Evolutionary conservation across 1,140 invertebrate genomes (phyloP).

Genomic region (Cotesia chilonis): DNA sequence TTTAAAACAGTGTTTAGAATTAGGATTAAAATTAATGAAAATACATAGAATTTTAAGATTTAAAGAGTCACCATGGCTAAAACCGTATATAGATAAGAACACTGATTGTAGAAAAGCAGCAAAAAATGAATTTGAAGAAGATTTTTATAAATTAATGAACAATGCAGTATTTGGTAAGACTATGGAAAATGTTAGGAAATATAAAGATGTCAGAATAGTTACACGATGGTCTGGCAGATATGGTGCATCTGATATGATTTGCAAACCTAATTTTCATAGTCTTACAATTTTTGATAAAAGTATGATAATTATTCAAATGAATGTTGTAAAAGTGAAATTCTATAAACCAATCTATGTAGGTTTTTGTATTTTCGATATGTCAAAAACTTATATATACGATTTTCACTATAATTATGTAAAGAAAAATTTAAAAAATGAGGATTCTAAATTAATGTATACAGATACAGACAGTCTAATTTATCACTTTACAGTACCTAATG

Average conservation of each 20-base stretch:
- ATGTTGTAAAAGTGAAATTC: constrained; percentile 36
- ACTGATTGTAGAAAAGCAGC: constrained; percentile 48
- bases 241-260: too few species aligned
- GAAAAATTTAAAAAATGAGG: not conserved
- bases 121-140: constrained; percentile 63
- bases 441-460: constrained; percentile 1
- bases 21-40: constrained; percentile 7
- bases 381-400: not conserved
- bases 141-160: constrained; percentile 58
- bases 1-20: too few species aligned
- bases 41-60: constrained; percentile 66
- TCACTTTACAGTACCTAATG: not conserved
- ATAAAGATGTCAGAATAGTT: constrained; percentile 53
- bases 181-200: constrained; percentile 44
- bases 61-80: constrained; percentile 64
- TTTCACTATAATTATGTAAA: too few species aligned
- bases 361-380: constrained; percentile 40
- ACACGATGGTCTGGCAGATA: constrained; percentile 41
- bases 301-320: too few species aligned
- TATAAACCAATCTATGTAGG: constrained; percentile 45
- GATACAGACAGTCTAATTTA: constrained; percentile 4
- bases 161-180: constrained; percentile 17
- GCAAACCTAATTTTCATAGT: too few species aligned
- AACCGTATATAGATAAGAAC: constrained; percentile 55
- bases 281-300: too few species aligned